Evolutionary conservation across 2,888 invertebrate genomes (phyloP).

Genomic region (Fragum whitleyi): DNA sequence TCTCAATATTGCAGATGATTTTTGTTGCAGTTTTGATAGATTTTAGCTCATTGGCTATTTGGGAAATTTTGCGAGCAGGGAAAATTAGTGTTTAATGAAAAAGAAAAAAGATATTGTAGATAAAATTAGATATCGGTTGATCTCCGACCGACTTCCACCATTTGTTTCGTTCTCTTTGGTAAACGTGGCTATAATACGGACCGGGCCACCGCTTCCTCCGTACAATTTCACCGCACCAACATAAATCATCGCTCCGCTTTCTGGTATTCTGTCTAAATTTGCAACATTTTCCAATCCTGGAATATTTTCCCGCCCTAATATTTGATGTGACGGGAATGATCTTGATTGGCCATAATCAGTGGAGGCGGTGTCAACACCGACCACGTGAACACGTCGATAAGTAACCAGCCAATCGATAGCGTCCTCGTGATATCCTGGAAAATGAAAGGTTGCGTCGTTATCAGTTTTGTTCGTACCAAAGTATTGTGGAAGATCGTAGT

Average conservation of each 20-base stretch:
- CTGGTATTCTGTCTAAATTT: constrained; percentile 80
- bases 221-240: constrained; percentile 89
- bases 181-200: constrained; percentile 86
- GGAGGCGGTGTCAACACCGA: constrained; percentile 89
- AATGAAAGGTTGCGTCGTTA: constrained; percentile 71
- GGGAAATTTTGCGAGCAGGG: too few relatives aligned
- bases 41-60: too few relatives aligned
- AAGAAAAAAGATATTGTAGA: neutral
- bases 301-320: constrained; percentile 86
- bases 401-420: constrained; percentile 88
- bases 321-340: constrained; percentile 86
- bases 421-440: constrained; percentile 86
- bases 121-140: neutral
- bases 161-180: neutral
- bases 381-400: constrained; percentile 86
- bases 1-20: too few relatives aligned
- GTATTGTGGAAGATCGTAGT: constrained; percentile 75
- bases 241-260: constrained; percentile 73
- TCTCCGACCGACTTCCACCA: neutral
- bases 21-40: too few relatives aligned
- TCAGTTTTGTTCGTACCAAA: constrained; percentile 65
- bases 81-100: too few relatives aligned
- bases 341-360: constrained; percentile 87
- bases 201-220: constrained; percentile 88
- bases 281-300: constrained; percentile 89